Conservation (phyloP, 1,140 invertebrate genomes). For the Teleogryllus occipitalis region DNA sequence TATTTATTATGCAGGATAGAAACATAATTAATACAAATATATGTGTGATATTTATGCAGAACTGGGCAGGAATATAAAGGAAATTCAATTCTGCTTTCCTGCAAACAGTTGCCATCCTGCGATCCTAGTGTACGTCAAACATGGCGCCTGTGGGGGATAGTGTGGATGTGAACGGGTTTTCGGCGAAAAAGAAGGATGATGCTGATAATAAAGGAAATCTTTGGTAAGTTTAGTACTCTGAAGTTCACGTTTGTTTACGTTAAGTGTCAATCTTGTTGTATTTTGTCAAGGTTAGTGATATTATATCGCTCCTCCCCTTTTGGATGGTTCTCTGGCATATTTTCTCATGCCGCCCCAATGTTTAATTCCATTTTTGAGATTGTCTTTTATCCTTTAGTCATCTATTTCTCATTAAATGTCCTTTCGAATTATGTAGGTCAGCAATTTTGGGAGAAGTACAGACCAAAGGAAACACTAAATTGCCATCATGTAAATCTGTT, state of each 20-base stretch:
- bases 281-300: neutral
- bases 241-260: neutral
- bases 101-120: no score
- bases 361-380: neutral
- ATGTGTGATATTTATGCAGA: no score
- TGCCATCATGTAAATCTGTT: slow-evolving; percentile 87
- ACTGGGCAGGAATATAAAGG: no score
- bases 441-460: slow-evolving; percentile 89
- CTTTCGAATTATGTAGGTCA: slow-evolving; percentile 57
- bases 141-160: slow-evolving; percentile 23
- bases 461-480: slow-evolving; percentile 85
- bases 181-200: slow-evolving; percentile 54
- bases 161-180: slow-evolving; percentile 45
- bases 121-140: slow-evolving; percentile 15
- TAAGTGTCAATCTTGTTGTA: neutral
- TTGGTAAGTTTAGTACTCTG: slow-evolving; percentile 43
- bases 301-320: neutral
- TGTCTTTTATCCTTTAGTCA: slow-evolving; percentile 10
- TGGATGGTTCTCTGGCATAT: neutral
- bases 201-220: slow-evolving; percentile 53
- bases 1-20: no score
- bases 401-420: slow-evolving; percentile 18
- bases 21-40: no score
- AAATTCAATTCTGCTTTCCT: no score
- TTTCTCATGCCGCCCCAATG: neutral